Percentiles rank a stretch among this genome's conserved stretches.
These are phyloP conservation scores for Pangasius krempfi DNA, from an alignment of 2,797 vertebrate species.

Conservation along the genomic window DNA sequence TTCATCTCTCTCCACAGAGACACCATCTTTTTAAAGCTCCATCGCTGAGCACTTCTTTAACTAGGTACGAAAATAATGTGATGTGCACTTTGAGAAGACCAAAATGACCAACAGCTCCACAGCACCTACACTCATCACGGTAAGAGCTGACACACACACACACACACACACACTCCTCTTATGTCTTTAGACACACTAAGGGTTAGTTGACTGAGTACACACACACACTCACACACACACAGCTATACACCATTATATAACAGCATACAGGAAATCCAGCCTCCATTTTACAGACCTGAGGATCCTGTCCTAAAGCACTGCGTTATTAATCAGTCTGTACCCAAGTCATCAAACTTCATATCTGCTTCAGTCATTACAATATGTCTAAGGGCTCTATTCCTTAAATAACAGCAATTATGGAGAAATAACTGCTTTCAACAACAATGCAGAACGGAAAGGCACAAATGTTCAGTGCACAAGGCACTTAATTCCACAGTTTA, in stretches of 20 bases:
- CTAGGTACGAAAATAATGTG: neutral
- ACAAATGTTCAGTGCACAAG: neutral
- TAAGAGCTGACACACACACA: constrained; percentile 56
- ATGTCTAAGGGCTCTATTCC: neutral
- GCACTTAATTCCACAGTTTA: constrained; percentile 1
- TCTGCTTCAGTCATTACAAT: neutral
- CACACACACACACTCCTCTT: neutral
- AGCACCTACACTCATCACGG: constrained; percentile 69
- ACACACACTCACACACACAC: neutral
- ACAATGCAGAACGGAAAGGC: neutral
- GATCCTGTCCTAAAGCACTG: neutral
- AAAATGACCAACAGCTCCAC: constrained; percentile 66
- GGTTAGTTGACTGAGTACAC: too few relatives aligned
- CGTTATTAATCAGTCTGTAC: neutral
- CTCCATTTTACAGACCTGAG: neutral
- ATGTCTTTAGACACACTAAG: neutral
- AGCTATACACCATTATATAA: neutral
- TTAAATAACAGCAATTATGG: neutral
- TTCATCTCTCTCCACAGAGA: neutral
- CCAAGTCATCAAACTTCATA: neutral
- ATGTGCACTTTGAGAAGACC: neutral
- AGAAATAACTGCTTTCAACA: too few relatives aligned
- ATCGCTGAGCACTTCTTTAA: neutral
- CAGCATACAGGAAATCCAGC: neutral
- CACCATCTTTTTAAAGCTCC: neutral